These are phyloP conservation scores for Vanessa atalanta DNA, from an alignment of 1,140 invertebrate species.

Conservation along the genomic window DNA sequence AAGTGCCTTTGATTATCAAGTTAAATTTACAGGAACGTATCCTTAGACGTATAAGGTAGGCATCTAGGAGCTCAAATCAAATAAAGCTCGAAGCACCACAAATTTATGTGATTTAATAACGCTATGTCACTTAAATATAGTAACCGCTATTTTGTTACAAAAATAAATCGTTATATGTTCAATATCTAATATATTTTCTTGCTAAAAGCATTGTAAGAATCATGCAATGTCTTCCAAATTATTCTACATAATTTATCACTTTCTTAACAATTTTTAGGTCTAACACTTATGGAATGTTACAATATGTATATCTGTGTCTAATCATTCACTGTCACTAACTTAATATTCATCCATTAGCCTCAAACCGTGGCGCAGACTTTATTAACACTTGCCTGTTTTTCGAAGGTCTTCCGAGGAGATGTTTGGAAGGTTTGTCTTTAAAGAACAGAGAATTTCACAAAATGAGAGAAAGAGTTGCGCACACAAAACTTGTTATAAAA, in stretches of 20 bases:
- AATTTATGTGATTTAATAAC: conserved; percentile 11
- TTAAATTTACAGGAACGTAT: not conserved
- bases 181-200: not conserved
- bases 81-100: conserved; percentile 19
- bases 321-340: conserved; percentile 62
- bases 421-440: conserved; percentile 85
- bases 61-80: conserved; percentile 26
- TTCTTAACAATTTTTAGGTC: conserved; percentile 37
- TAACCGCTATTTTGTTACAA: conserved; percentile 5
- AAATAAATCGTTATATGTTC: not conserved
- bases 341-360: conserved; percentile 65
- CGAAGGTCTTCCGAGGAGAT: conserved; percentile 85
- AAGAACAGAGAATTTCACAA: conserved; percentile 69
- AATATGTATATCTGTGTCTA: conserved; percentile 31
- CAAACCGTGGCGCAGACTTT: conserved; percentile 71
- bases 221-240: conserved; percentile 23
- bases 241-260: conserved; percentile 19
- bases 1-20: conserved; percentile 49
- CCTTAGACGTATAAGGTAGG: conserved; percentile 14
- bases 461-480: conserved; percentile 70
- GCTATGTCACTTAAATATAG: conserved; percentile 24
- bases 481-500: conserved; percentile 62
- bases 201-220: conserved; percentile 17
- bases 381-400: conserved; percentile 78
- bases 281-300: conserved; percentile 32